Evolutionary conservation across 2,113 vertebrate species (phyloP).

Genomic region (Phrynosoma platyrhinos): DNA sequence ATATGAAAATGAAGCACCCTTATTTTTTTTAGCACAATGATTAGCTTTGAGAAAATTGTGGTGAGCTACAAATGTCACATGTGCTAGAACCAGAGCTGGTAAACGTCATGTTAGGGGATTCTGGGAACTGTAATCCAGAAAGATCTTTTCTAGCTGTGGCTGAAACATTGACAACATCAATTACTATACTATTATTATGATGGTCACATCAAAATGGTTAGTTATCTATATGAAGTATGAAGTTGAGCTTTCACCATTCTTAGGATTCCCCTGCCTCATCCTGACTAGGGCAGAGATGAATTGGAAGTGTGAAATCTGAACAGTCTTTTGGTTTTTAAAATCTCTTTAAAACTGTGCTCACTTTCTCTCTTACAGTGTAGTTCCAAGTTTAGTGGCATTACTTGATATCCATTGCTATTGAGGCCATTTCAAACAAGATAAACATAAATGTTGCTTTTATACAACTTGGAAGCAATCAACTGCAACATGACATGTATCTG

Average conservation of each 20-base stretch:
- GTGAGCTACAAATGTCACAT: too few species aligned
- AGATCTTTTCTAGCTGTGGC: too few species aligned
- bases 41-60: not conserved
- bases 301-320: not conserved
- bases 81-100: too few species aligned
- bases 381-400: not conserved
- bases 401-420: not conserved
- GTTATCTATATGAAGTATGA: not conserved
- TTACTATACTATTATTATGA: not conserved
- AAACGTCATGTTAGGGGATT: not conserved
- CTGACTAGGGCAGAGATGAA: not conserved
- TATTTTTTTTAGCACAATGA: not conserved
- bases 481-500: constrained; percentile 45
- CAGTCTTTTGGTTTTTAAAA: not conserved
- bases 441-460: constrained; percentile 47
- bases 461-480: constrained; percentile 57
- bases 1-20: not conserved
- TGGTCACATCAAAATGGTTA: not conserved
- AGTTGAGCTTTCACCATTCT: not conserved
- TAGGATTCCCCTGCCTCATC: too few species aligned
- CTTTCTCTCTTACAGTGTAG: not conserved
- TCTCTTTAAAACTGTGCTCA: not conserved
- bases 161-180: too few species aligned
- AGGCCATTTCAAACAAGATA: constrained; percentile 44
- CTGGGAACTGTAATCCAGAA: not conserved